Percentiles rank a stretch among this genome's conserved stretches.
Conservation (phyloP, 2,888 invertebrate genomes). For the Nudaria mundana region DNA sequence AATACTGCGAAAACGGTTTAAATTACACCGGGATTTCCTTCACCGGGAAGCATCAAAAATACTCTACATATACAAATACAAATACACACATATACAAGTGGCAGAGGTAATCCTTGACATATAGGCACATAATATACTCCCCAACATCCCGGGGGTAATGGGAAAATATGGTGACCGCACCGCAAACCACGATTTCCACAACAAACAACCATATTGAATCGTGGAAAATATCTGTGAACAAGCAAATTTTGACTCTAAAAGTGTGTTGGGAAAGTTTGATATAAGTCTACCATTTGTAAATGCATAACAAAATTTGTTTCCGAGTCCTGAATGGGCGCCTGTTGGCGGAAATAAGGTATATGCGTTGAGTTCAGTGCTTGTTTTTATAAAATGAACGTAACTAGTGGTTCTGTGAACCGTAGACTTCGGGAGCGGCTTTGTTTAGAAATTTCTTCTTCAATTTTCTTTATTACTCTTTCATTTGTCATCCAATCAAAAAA, state of each 20-base stretch:
- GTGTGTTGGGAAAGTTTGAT: slow-evolving; percentile 11
- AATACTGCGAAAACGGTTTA: too few relatives aligned
- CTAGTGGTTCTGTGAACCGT: too few relatives aligned
- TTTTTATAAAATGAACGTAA: too few relatives aligned
- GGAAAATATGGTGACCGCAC: slow-evolving; percentile 44
- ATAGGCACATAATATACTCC: slow-evolving; percentile 33
- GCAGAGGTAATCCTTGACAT: slow-evolving; percentile 23
- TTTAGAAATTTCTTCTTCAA: too few relatives aligned
- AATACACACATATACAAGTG: too few relatives aligned
- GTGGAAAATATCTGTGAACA: slow-evolving; percentile 15
- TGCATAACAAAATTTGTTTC: slow-evolving; percentile 30
- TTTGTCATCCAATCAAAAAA: too few relatives aligned
- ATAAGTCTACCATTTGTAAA: slow-evolving; percentile 10
- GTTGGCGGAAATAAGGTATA: slow-evolving; percentile 47
- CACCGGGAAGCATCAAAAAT: too few relatives aligned
- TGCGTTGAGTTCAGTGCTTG: slow-evolving; percentile 37
- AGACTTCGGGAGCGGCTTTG: too few relatives aligned
- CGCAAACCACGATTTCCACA: slow-evolving; percentile 35
- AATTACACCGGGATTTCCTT: too few relatives aligned
- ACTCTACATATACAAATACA: too few relatives aligned
- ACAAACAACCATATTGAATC: slow-evolving; percentile 42
- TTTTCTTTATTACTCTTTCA: too few relatives aligned
- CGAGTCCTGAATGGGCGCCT: slow-evolving; percentile 31
- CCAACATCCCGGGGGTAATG: slow-evolving; percentile 35
- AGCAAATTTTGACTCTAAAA: slow-evolving; percentile 21